Evolutionary conservation across 2,797 vertebrate species (phyloP), one percentile per base, ranked within the genome.

Genomic region (Luscinia megarhynchos): DNA sequence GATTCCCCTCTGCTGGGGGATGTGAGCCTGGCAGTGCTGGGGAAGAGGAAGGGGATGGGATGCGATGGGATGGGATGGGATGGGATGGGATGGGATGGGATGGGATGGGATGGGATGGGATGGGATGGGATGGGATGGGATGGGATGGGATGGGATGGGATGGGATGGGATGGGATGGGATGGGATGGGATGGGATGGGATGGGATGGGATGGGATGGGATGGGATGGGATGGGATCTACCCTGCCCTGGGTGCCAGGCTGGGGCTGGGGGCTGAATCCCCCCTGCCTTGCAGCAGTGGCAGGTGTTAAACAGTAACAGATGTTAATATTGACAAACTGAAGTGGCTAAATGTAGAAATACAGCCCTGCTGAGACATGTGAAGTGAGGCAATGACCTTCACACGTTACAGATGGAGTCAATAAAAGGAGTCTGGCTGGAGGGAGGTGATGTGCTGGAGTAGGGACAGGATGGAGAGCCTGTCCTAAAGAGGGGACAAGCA

Each of bases 291-390:
- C 20, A 94, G 84, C 87, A 45, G 79, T 73, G 92, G 94, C 92
- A 96, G 94, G 96, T 96, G 96, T 91, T 97, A 97, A 97, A 94
- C 50, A 95, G 89, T 18, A 94, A 83, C 96, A 96, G 95, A 96
- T 96, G 96, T 97, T 97, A 93, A 95, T 94, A 96, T 95, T 96
- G 96, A 95, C 94, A 95, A 94, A 96, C 87, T 81, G 79, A 89
- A 94, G 95, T 84, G 93, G 93, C 92, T 95, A 63, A 95, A 91
- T 88, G 96, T 89, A 93, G 92, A 75, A 94, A 94, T 89, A 85
- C 92, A 89, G 96, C 91, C 62, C 95, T 93, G 91, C 92, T 64
- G 94, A 93, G 96, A 91, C 5, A 59, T 89, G 96, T 84, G 92
- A 94, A 95, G 94, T 45, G 91, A 95, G 91, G 92, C 89, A 68